Percentiles rank a stretch among this genome's conserved stretches.
These are phyloP conservation scores for Diadema setosum DNA, from an alignment of 35 echinoderm and acorn worm genomes.

Conservation along the genomic window DNA sequence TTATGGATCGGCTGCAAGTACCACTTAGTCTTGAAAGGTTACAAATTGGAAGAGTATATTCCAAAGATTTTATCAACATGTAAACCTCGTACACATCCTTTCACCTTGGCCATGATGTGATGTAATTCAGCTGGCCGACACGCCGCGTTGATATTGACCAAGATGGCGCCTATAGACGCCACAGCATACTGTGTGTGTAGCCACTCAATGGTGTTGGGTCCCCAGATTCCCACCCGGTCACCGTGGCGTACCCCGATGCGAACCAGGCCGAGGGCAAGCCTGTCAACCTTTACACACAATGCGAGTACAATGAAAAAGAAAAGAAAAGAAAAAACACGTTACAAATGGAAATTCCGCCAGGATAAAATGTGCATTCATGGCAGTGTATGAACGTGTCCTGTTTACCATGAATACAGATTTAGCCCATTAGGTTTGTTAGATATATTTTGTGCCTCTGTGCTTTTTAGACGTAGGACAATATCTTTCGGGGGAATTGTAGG, in stretches of 20 bases:
- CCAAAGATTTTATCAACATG: too few species aligned
- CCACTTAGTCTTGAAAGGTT: too few species aligned
- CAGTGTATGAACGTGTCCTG: not conserved
- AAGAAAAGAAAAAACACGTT: not conserved
- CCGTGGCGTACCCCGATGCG: conserved; percentile 25
- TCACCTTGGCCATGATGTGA: conserved; percentile 26
- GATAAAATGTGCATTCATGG: not conserved
- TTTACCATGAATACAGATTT: not conserved
- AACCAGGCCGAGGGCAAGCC: conserved; percentile 19
- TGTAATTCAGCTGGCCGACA: conserved; percentile 31
- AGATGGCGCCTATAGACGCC: conserved; percentile 42
- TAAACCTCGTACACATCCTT: too few species aligned
- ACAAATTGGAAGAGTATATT: too few species aligned
- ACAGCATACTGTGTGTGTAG: conserved; percentile 31
- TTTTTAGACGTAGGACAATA: too few species aligned
- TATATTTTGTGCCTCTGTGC: too few species aligned
- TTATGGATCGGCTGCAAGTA: too few species aligned
- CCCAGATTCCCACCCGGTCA: conserved; percentile 52
- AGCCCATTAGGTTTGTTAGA: not conserved
- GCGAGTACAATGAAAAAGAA: not conserved
- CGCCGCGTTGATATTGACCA: conserved; percentile 53
- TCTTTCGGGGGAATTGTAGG: too few species aligned
- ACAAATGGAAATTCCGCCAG: not conserved
- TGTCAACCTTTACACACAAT: conserved; percentile 16
- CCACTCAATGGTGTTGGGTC: conserved; percentile 53